A percentile compares a stretch with the other conserved stretches of the same genome.
Conservation (phyloP, 2,888 invertebrate species). For the Eupithecia vulgata region DNA sequence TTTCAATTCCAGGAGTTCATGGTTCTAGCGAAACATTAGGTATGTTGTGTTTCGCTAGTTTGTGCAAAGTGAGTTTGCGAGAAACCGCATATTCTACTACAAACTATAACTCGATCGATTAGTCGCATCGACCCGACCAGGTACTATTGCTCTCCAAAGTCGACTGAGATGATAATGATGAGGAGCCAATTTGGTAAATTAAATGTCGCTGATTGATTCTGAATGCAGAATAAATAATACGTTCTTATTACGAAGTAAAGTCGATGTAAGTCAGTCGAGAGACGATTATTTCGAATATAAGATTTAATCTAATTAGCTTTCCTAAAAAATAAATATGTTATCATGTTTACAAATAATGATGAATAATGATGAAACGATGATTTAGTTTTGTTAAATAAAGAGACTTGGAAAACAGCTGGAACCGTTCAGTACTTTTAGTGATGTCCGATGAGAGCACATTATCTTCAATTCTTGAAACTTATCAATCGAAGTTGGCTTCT, state of each 20-base stretch:
- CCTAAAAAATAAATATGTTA: not conserved
- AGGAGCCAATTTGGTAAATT: not conserved
- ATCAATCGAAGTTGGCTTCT: too few species aligned
- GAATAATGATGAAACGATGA: not conserved
- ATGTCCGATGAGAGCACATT: too few species aligned
- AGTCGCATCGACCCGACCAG: slow-evolving; percentile 37
- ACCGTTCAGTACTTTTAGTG: too few species aligned
- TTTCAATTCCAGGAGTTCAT: slow-evolving; percentile 10
- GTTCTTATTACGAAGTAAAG: not conserved
- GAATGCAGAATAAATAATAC: not conserved
- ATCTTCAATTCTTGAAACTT: too few species aligned
- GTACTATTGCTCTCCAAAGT: slow-evolving; percentile 38
- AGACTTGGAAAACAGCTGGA: too few species aligned
- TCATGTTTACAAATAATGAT: not conserved
- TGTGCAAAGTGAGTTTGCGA: slow-evolving; percentile 38
- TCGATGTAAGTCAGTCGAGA: too few species aligned
- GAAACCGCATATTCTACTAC: slow-evolving; percentile 41
- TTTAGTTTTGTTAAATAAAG: too few species aligned
- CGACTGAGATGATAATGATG: not conserved
- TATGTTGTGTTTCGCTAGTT: too few species aligned
- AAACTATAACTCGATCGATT: slow-evolving; percentile 42
- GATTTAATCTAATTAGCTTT: not conserved
- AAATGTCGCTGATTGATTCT: not conserved
- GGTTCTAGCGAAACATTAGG: slow-evolving; percentile 22
- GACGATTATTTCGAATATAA: not conserved